Evolutionary conservation across 2,888 invertebrate species (phyloP).

Genomic region (Cetonia aurata): DNA sequence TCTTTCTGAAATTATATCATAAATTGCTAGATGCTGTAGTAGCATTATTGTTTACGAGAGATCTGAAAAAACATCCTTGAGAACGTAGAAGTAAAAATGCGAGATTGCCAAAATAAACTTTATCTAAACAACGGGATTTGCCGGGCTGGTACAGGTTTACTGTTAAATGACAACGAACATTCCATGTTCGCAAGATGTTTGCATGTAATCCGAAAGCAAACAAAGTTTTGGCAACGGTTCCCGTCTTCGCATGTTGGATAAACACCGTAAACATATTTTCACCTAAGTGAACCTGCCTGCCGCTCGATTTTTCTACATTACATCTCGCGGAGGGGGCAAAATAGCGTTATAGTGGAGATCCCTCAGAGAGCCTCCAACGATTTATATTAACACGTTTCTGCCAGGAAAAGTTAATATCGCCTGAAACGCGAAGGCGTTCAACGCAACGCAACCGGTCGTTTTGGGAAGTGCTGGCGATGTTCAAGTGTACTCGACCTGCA

Average conservation of each 20-base stretch:
- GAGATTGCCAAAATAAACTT: neutral
- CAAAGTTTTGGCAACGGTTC: neutral
- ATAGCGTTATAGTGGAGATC: neutral
- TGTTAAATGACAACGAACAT: neutral
- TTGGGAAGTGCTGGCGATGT: conserved; percentile 1
- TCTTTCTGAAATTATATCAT: neutral
- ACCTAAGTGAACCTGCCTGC: neutral
- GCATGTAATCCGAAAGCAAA: conserved; percentile 6
- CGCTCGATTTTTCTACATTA: neutral
- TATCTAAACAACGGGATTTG: neutral
- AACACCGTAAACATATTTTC: conserved; percentile 7
- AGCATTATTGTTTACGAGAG: neutral
- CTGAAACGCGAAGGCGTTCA: conserved; percentile 6
- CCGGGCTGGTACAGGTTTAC: neutral
- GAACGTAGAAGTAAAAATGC: neutral
- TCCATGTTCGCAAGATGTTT: neutral
- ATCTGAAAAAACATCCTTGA: neutral
- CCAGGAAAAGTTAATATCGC: conserved; percentile 21
- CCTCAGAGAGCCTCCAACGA: conserved; percentile 12
- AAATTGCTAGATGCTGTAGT: too few species aligned
- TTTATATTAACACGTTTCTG: conserved; percentile 31
- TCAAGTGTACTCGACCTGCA: conserved; percentile 3
- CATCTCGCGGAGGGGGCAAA: neutral
- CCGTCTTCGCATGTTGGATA: neutral
- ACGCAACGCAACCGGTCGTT: conserved; percentile 14